Base-by-base conservation (phyloP, 2,113 vertebrate species). In the Bolborhynchus lineola region DNA sequence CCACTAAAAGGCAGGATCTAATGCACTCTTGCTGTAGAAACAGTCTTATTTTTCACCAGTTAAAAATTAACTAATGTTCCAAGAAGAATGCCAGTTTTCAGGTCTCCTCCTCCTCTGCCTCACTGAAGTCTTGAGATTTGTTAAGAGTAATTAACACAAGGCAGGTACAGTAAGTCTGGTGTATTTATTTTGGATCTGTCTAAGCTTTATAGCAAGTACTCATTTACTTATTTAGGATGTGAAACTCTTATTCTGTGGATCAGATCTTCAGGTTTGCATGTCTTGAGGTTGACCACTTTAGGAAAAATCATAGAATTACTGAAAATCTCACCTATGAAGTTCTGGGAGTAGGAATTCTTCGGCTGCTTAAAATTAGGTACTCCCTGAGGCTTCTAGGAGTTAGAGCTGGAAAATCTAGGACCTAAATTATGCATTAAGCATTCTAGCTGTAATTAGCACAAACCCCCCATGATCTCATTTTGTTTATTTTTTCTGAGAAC, bases 11-110 rank as follows among this genome's bases (percentile, higher is more conserved):
- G 65, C 33, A 88, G 39, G 42, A 81, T 88, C 42, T 83, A 94
- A 91, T 79, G 46, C 16, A 57, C 19, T 95, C 60, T 78, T 88
- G 13, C 16, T 83, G 15, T 63, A 83, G 69, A 90, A 83, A 84
- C 20, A 80, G n/a, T 55, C 42, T 82, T 78, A 53, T 44, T 86
- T 88, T 78, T 81, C 47, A 71, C 5, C 13, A 57, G 69, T 91
- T 95, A 94, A 90, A 93, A 92, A 95, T 94, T 85, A 95, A 88
- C 86, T 42, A 76, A 10, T 84, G 47, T 92, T 93, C 69, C 65
- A 88, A 90, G 60, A 83, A 81, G 64, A 86, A 88, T 62, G 86
- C 33, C 8, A 69, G 6, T 90, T 93, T 86, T 75, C 57, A 84
- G 18, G 18, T 79, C 93, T 82, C 14, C 28, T 93, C 6, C 29